These are phyloP conservation scores for Pygoscelis antarcticus DNA, from an alignment of 2,113 vertebrate species.

Conservation along the genomic window DNA sequence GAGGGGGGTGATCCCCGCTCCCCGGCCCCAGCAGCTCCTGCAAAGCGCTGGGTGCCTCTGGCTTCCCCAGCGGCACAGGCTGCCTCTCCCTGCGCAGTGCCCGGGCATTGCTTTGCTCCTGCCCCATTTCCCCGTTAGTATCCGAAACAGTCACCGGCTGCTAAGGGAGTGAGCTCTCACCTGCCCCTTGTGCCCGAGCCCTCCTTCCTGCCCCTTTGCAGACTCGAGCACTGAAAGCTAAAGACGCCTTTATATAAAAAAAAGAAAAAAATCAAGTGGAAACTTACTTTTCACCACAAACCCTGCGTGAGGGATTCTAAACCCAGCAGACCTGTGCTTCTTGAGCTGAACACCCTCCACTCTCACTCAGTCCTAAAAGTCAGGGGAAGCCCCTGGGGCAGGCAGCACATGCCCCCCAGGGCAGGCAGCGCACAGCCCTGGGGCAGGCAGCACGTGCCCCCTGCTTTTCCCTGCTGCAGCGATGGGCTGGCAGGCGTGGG, in stretches of 20 bases:
- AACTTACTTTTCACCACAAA: neutral
- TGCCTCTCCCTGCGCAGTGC: neutral
- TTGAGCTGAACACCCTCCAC: neutral
- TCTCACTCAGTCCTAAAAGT: neutral
- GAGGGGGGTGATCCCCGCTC: neutral
- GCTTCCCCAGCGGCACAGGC: neutral
- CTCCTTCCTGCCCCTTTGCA: neutral
- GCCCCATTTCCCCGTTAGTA: neutral
- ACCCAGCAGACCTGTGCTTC: neutral
- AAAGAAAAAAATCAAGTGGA: neutral
- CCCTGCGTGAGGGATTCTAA: neutral
- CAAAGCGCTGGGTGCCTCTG: neutral
- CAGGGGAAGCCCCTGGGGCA: neutral
- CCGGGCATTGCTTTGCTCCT: neutral
- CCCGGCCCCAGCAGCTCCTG: neutral
- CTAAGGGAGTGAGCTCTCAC: neutral
- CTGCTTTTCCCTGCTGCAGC: neutral
- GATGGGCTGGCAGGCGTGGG: neutral
- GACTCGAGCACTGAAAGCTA: neutral
- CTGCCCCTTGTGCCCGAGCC: neutral
- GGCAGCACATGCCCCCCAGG: neutral
- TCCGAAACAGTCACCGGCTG: neutral
- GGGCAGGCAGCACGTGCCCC: neutral
- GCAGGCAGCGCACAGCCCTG: neutral
- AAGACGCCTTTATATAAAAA: neutral